These are phyloP conservation scores for Actias luna DNA, from an alignment of 2,888 invertebrate genomes.

Conservation along the genomic window DNA sequence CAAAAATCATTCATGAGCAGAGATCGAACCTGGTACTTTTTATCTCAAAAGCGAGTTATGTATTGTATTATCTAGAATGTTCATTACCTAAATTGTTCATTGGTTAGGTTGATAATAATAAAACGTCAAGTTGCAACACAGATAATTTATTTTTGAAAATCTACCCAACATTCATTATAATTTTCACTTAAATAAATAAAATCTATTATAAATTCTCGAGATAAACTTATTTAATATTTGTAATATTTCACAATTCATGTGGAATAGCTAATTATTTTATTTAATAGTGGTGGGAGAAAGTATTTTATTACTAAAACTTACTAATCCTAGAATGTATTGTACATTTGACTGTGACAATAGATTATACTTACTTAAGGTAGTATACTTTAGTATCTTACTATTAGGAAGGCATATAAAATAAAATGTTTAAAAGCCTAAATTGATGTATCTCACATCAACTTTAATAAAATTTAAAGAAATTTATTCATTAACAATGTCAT, in stretches of 20 bases:
- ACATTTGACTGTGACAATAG: neutral
- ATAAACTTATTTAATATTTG: constrained; percentile 35
- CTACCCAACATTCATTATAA: constrained; percentile 51
- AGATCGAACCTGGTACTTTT: no score
- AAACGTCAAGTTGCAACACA: constrained; percentile 47
- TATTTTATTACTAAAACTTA: neutral
- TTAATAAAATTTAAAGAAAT: neutral
- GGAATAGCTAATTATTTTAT: constrained; percentile 22
- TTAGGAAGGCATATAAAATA: neutral
- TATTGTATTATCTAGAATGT: no score
- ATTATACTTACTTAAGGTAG: neutral
- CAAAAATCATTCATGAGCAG: no score
- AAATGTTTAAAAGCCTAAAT: neutral
- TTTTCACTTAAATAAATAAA: constrained; percentile 1
- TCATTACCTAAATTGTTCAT: no score
- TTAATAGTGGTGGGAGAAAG: neutral
- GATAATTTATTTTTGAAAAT: constrained; percentile 68
- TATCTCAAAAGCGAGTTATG: no score
- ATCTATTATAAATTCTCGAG: constrained; percentile 36
- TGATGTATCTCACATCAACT: no score
- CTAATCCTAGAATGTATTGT: neutral
- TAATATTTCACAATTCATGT: constrained; percentile 23
- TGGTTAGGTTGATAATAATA: constrained; percentile 16
- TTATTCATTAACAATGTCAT: neutral
- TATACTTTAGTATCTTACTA: neutral